Conservation (phyloP, 2,797 vertebrate species). For the Oreochromis grahami region DNA sequence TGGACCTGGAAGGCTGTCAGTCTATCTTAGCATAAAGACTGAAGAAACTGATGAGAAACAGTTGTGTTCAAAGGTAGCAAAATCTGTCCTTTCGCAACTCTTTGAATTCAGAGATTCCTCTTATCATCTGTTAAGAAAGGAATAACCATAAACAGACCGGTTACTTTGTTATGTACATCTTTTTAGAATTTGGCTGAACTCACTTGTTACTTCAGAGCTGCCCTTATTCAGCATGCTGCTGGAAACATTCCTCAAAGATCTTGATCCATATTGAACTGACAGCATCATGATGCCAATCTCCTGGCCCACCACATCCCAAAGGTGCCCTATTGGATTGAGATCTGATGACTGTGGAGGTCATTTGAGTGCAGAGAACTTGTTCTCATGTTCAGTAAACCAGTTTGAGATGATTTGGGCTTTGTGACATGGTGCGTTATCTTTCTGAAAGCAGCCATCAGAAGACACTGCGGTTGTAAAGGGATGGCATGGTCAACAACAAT, state of each 20-base stretch:
- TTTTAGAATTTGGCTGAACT: neutral
- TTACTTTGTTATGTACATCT: neutral
- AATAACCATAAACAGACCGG: neutral
- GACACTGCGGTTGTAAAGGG: too few relatives aligned
- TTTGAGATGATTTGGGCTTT: too few relatives aligned
- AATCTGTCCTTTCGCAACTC: neutral
- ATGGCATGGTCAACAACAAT: neutral
- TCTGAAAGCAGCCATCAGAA: too few relatives aligned
- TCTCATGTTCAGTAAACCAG: too few relatives aligned
- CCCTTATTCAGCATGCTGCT: neutral
- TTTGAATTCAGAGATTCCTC: neutral
- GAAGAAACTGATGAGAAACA: neutral
- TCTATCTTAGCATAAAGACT: neutral
- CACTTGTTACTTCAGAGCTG: neutral
- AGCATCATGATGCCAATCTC: neutral
- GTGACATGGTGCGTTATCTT: too few relatives aligned
- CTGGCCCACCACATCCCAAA: neutral
- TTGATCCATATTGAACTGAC: neutral
- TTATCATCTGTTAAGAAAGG: neutral
- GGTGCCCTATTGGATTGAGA: neutral
- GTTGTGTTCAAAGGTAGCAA: accelerated
- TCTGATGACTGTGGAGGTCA: neutral
- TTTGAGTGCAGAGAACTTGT: neutral
- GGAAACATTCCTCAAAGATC: neutral
- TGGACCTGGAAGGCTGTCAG: neutral